Base-by-base conservation (phyloP, 2,113 vertebrate species). In the Campylomormyrus numenius region DNA sequence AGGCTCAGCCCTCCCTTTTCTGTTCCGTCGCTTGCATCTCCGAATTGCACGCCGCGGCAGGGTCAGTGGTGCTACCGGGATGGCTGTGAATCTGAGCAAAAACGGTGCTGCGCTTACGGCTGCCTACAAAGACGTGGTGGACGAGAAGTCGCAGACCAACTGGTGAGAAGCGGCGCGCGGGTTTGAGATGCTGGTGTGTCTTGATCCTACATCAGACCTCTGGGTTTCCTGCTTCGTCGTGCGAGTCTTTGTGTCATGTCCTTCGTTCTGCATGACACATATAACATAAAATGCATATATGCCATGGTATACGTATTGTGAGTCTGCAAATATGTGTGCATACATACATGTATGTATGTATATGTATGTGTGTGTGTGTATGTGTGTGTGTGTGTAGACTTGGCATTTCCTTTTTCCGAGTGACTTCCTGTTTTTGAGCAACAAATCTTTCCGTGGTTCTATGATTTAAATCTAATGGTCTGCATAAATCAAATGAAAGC, bases 41-140 rank as follows among this genome's bases (percentile, higher is more conserved):
- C 10, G 50, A 19, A 48, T 50, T 6, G 85, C n/a, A 5, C 45
- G 46, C 21, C 11, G 46, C 85, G 5, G 24, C 19, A 42, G 86
- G 53, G 27, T 27, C 24, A 17, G 85, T 62, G 24, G 85, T 52
- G 8, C 53, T 39, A 85, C n/a, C 5, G 56, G 56, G 24, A 97
- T 98, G 97, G 93, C 97, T 19, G 96, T 95, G 53, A 97, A 97
- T 92, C 92, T 98, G 93, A 98, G 97, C 92, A 97, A 97, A 92
- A 97, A 98, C 3, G 97, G 97, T 7, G 85, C 92, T 0, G 95
- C 93, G 0, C 96, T 98, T 88, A 95, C 95, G 92, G 96, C 95
- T 1, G 96, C 97, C 31, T 98, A 98, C 49, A 92, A 93, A 56
- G 95, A 95, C 1, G 97, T 98, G 87, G 95, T 98, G 94, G 95